Base-by-base conservation (phyloP, 1,140 invertebrate species). In the Nixonia krombeini region DNA sequence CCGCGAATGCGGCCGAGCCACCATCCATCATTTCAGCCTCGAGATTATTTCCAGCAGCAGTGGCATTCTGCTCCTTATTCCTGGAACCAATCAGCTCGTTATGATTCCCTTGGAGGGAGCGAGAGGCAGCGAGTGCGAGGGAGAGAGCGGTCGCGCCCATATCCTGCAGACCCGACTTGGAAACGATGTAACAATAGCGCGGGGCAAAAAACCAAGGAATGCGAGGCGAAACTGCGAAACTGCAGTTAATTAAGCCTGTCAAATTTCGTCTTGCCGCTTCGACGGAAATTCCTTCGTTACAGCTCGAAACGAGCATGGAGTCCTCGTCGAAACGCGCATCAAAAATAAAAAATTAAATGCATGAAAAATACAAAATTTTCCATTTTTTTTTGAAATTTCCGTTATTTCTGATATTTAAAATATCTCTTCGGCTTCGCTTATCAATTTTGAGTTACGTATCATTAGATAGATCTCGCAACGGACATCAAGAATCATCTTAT, bases 21-120 rank as follows among this genome's bases (percentile, higher is more conserved):
- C 31, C 58, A 26, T 16, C 4, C 47, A 58, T 35, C 51, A 55
- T 56, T 51, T 9, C 17, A 49, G 46, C 41, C 51, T 51, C 37
- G 25, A 56, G 59, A 55, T 63, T 56, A 63, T 63, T 56, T 63
- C 46, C 45, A 42, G 15, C 31, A 47, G 35, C n/a, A 18, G 18
- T 23, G 29, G 31, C 37, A 29, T 42, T 42, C 16, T 15, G 58
- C 41, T 41, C 28, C 40, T 50, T 55, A 42, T 66, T 59, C 41
- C n/a, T 21, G 37, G 37, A 33, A 16, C 46, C 51, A 59, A 66
- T 59, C 41, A 50, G 37, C 16, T 38, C 21, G 38, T 37, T 59
- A 59, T 33, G 37, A 55, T 63, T 63, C 28, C 10, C 9, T 10
- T 16, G 40, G 56, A 31, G 37, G 13, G 13, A 35, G 33, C 2